These are phyloP conservation scores for Danaus plexippus DNA, from an alignment of 1,140 invertebrate species.

Conservation along the genomic window DNA sequence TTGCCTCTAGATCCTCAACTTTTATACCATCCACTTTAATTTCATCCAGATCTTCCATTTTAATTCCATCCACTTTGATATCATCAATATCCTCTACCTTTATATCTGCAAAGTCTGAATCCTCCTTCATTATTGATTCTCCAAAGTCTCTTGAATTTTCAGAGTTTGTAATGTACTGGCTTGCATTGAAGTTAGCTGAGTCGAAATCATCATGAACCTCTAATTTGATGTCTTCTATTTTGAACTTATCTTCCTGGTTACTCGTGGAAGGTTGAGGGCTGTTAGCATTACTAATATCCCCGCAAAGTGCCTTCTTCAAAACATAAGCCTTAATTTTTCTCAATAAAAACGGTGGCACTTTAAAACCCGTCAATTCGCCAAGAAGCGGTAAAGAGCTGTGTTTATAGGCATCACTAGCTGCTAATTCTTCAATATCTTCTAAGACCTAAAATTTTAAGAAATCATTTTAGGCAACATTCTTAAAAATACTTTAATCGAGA, in stretches of 20 bases:
- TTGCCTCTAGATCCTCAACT: constrained; percentile 50
- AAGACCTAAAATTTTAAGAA: constrained; percentile 69
- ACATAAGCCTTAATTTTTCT: constrained; percentile 78
- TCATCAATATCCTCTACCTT: constrained; percentile 64
- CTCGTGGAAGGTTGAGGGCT: constrained; percentile 59
- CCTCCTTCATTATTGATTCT: constrained; percentile 50
- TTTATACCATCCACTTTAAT: constrained; percentile 56
- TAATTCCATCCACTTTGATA: constrained; percentile 59
- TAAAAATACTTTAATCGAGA: too few species aligned
- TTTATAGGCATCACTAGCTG: constrained; percentile 80
- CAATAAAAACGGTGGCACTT: constrained; percentile 80
- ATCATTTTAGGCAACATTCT: too few species aligned
- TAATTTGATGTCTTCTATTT: constrained; percentile 54
- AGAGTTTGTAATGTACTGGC: constrained; percentile 48
- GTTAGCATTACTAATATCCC: constrained; percentile 42
- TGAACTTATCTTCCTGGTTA: constrained; percentile 46
- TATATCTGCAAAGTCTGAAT: constrained; percentile 59
- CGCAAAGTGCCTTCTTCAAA: constrained; percentile 49
- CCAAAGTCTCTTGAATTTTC: constrained; percentile 50
- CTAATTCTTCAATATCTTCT: constrained; percentile 84
- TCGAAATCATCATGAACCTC: constrained; percentile 51
- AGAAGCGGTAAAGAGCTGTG: constrained; percentile 77
- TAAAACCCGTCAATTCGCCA: constrained; percentile 80
- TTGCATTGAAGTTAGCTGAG: constrained; percentile 50
- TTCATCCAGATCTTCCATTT: constrained; percentile 56